These are phyloP conservation scores for Axis porcinus DNA, from an alignment of 2,113 vertebrate species.

Conservation along the genomic window DNA sequence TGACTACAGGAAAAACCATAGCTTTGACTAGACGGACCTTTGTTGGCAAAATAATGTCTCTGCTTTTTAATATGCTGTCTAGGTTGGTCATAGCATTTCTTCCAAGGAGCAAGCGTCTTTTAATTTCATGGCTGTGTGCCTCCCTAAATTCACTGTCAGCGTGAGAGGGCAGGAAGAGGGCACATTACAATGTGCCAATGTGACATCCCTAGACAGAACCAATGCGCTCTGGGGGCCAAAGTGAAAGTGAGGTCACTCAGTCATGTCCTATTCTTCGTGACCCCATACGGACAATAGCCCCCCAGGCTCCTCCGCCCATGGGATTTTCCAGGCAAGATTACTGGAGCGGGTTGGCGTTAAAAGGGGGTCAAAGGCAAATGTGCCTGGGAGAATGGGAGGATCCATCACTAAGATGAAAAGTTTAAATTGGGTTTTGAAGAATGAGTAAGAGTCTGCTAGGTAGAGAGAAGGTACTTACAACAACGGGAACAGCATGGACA, in stretches of 20 bases:
- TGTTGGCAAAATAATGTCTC: background rate
- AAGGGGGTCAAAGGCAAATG: background rate
- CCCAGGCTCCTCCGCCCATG: accelerated
- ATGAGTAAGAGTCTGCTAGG: background rate
- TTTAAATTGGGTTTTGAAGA: background rate
- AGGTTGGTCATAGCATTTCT: background rate
- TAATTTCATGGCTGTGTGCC: background rate
- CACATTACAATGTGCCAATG: background rate
- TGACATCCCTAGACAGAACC: background rate
- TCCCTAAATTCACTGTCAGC: background rate
- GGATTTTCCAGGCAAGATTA: background rate
- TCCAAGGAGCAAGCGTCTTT: background rate
- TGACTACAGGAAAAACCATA: background rate
- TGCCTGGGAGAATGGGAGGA: background rate
- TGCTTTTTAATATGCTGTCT: background rate
- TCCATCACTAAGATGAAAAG: background rate
- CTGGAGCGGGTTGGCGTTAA: background rate
- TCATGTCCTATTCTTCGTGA: background rate
- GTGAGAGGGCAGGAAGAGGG: background rate
- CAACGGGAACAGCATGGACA: background rate
- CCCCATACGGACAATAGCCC: background rate
- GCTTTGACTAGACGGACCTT: background rate
- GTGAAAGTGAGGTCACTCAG: background rate
- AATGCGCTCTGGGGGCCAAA: accelerated
- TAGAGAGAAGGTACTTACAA: background rate